These are phyloP conservation scores for Gavialis gangeticus DNA, from an alignment of 2,113 vertebrate species.

Conservation along the genomic window DNA sequence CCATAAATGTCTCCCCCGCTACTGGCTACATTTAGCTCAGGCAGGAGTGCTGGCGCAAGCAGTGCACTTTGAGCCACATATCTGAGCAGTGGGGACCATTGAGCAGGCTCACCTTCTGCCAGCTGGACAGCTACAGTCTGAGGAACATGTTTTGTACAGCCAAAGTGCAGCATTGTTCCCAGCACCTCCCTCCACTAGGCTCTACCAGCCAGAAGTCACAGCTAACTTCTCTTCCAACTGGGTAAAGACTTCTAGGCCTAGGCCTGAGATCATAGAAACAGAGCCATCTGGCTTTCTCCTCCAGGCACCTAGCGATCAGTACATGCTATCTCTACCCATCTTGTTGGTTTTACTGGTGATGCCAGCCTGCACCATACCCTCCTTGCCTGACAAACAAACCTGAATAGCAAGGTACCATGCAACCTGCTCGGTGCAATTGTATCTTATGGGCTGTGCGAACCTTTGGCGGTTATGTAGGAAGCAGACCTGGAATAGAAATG, in stretches of 20 bases:
- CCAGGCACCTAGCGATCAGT: not conserved
- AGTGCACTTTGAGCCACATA: not conserved
- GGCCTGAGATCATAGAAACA: no score
- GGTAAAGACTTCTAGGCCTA: not conserved
- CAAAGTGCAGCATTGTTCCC: no score
- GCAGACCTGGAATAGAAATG: slow-evolving; percentile 9
- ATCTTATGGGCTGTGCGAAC: not conserved
- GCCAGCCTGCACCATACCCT: not conserved
- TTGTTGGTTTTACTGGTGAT: not conserved
- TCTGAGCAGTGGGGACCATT: not conserved
- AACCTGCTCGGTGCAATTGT: not conserved
- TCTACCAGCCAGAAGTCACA: not conserved
- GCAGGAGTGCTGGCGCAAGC: not conserved
- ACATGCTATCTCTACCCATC: not conserved
- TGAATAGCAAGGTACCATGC: not conserved
- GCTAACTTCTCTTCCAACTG: not conserved
- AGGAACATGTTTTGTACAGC: no score
- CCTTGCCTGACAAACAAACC: not conserved
- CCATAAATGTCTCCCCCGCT: not conserved
- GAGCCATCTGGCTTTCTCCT: not conserved
- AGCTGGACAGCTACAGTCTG: not conserved
- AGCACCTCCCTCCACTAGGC: not conserved
- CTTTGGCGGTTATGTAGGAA: not conserved
- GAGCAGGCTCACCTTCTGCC: not conserved
- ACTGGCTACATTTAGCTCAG: not conserved